These are phyloP conservation scores for Malthinus seriepunctatus DNA, from an alignment of 2,888 invertebrate species.

Conservation along the genomic window DNA sequence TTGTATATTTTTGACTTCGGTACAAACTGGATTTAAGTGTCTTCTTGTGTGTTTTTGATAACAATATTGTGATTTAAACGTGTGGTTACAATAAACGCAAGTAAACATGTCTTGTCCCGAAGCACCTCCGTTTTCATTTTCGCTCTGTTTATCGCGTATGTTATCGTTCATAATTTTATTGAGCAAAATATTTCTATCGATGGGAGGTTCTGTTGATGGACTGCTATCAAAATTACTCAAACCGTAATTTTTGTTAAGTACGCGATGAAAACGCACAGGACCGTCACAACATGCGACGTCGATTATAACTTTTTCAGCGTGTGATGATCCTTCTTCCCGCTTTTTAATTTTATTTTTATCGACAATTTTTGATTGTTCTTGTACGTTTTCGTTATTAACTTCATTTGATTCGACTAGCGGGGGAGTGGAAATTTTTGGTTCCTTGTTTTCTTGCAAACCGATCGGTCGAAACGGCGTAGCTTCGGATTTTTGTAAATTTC, in stretches of 20 bases:
- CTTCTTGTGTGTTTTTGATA: conserved; percentile 79
- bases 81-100: conserved; percentile 76
- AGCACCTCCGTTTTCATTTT: conserved; percentile 45
- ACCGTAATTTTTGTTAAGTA: conserved; percentile 81
- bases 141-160: conserved; percentile 49
- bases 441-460: conserved; percentile 16
- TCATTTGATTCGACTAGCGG: not conserved
- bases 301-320: conserved; percentile 64
- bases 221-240: conserved; percentile 35
- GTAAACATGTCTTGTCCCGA: conserved; percentile 59
- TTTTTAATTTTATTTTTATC: conserved; percentile 30
- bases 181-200: conserved; percentile 42
- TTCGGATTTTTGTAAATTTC: conserved; percentile 46
- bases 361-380: conserved; percentile 2
- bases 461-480: conserved; percentile 47
- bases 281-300: conserved; percentile 94
- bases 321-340: conserved; percentile 14
- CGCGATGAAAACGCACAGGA: conserved; percentile 83
- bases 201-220: conserved; percentile 20
- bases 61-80: conserved; percentile 83
- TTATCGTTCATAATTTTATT: conserved; percentile 54
- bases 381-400: conserved; percentile 14
- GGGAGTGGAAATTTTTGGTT: conserved; percentile 6
- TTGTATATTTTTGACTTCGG: conserved; percentile 47
- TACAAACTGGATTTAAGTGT: conserved; percentile 66